Percentiles rank a stretch among this genome's conserved stretches.
Evolutionary conservation across 2,888 invertebrate genomes (phyloP).

Genomic region (Nesidiocoris tenuis): DNA sequence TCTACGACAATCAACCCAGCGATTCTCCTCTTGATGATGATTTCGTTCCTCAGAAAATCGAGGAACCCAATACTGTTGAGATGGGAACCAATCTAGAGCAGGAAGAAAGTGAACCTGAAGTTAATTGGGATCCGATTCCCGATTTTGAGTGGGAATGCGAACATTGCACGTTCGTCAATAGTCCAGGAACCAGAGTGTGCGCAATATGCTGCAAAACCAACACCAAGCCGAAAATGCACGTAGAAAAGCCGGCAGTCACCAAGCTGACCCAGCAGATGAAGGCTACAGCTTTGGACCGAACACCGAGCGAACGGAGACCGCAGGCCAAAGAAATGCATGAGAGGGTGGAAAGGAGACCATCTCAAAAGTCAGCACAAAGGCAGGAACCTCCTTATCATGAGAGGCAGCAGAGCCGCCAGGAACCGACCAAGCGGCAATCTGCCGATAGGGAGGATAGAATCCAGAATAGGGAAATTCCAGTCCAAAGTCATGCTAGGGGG

Average conservation of each 20-base stretch:
- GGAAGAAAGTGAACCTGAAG: constrained; percentile 51
- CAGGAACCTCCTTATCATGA: background rate
- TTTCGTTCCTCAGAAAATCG: background rate
- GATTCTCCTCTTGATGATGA: constrained; percentile 25
- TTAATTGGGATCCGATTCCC: constrained; percentile 46
- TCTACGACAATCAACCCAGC: constrained; percentile 15
- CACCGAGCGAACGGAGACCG: background rate
- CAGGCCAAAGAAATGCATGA: background rate
- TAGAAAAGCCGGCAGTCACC: constrained; percentile 28
- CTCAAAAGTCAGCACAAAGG: background rate
- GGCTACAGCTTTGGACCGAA: constrained; percentile 8
- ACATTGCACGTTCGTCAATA: constrained; percentile 86
- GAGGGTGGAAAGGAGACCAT: background rate
- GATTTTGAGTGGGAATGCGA: constrained; percentile 74
- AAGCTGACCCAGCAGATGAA: constrained; percentile 7
- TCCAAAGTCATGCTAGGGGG: constrained; percentile 6
- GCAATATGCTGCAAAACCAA: constrained; percentile 81
- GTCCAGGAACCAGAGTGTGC: constrained; percentile 75
- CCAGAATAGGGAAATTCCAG: background rate
- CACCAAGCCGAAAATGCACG: constrained; percentile 52
- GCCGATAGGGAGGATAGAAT: constrained; percentile 8
- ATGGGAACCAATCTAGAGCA: constrained; percentile 7
- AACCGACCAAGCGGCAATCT: background rate
- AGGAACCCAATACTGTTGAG: background rate
- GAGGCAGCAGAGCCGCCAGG: background rate